These are phyloP conservation scores for Lepidostoma basale DNA, from an alignment of 1,140 invertebrate species.

Conservation along the genomic window DNA sequence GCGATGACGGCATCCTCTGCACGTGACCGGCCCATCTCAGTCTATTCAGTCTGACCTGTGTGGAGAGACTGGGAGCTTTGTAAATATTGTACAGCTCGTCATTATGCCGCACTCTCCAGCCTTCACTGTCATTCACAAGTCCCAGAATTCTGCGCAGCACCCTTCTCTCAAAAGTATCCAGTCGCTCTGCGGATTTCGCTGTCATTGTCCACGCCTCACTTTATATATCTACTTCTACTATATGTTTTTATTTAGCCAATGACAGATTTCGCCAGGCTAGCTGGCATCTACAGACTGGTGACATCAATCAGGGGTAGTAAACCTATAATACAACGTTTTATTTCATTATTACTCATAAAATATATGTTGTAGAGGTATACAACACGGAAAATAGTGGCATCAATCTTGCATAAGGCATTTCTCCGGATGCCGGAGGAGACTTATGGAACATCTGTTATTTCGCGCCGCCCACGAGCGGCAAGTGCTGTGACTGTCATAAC, in stretches of 20 bases:
- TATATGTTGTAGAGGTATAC: background rate
- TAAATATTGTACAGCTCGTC: too few species aligned
- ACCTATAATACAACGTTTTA: background rate
- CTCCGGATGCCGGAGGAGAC: background rate
- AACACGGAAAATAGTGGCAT: background rate
- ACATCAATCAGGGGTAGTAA: background rate
- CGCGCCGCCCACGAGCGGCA: background rate
- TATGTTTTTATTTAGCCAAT: background rate
- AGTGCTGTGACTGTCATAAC: slow-evolving; percentile 6
- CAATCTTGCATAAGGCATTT: background rate
- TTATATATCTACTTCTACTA: too few species aligned
- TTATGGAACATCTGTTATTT: slow-evolving; percentile 6
- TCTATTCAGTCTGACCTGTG: too few species aligned
- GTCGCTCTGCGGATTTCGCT: too few species aligned
- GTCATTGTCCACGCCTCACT: too few species aligned
- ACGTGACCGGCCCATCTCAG: too few species aligned
- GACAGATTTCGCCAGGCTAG: background rate
- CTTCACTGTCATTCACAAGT: too few species aligned
- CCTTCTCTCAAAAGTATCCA: too few species aligned
- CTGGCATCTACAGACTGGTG: background rate
- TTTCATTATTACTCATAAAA: background rate
- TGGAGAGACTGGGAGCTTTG: too few species aligned
- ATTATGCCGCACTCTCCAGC: too few species aligned
- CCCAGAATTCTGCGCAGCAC: too few species aligned
- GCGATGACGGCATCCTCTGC: too few species aligned